These are phyloP conservation scores for Phyllostomus discolor DNA, from an alignment of 2,113 vertebrate genomes.

Conservation along the genomic window DNA sequence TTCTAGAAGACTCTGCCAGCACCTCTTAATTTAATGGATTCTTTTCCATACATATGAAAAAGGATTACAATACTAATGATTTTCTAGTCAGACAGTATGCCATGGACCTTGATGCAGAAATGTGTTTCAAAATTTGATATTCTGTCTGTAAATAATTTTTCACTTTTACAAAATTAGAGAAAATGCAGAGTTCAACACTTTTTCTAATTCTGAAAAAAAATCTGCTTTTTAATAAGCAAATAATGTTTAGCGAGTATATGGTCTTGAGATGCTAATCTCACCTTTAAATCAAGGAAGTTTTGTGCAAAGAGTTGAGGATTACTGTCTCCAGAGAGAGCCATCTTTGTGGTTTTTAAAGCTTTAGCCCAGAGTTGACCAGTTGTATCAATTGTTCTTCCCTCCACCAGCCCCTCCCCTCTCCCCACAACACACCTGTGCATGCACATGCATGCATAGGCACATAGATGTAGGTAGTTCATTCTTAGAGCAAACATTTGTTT, in stretches of 20 bases:
- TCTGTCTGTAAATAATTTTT: not conserved
- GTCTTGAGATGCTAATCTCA: not conserved
- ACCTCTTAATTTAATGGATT: not conserved
- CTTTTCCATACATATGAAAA: not conserved
- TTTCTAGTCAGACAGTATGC: not conserved
- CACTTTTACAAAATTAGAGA: not conserved
- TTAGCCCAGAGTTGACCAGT: not conserved
- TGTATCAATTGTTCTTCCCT: not conserved
- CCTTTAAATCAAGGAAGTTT: not conserved
- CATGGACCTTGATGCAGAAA: not conserved
- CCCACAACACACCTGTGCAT: not conserved
- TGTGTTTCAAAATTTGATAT: not conserved
- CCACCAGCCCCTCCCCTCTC: not conserved
- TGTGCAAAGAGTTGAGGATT: not conserved
- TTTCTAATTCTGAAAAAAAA: not conserved
- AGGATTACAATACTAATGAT: not conserved
- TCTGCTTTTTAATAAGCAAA: not conserved
- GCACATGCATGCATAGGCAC: not conserved
- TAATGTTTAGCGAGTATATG: not conserved
- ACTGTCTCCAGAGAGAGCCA: not conserved
- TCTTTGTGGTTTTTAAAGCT: not conserved
- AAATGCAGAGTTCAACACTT: not conserved
- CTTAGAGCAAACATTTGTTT: not conserved
- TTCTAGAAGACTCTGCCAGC: not conserved
- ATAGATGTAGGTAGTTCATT: not conserved